A percentile compares a stretch with the other conserved stretches of the same genome.
Evolutionary conservation across 35 echinoderm and acorn worm species (phyloP).

Genomic region (Chiridota heheva): DNA sequence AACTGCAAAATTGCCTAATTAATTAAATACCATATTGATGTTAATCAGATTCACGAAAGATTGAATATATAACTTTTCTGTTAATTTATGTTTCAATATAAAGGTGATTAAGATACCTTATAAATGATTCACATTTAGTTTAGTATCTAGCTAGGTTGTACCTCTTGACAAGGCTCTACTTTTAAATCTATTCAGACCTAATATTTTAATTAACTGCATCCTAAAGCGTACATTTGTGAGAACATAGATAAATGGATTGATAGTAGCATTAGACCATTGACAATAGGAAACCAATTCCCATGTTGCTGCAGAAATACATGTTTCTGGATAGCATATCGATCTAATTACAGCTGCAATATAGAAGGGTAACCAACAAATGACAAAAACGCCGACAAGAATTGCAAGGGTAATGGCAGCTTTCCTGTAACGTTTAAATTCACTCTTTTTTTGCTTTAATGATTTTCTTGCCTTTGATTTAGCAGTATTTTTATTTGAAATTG

Average conservation of each 20-base stretch:
- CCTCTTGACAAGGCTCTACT: too few species aligned
- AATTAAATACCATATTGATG: too few species aligned
- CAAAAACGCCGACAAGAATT: conserved; percentile 21
- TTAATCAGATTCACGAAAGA: too few species aligned
- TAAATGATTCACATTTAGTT: too few species aligned
- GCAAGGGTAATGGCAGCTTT: conserved; percentile 49
- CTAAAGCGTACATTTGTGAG: conserved; percentile 41
- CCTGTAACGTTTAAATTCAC: conserved; percentile 12
- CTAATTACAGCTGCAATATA: conserved; percentile 3
- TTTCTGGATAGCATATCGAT: conserved; percentile 2
- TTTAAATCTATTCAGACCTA: not conserved
- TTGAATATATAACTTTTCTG: too few species aligned
- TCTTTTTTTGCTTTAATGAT: not conserved
- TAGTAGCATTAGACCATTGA: conserved; percentile 45
- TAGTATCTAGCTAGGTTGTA: too few species aligned
- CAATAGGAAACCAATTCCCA: conserved; percentile 44
- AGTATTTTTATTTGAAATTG: too few species aligned
- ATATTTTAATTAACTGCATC: conserved; percentile 32
- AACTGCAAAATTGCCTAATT: too few species aligned
- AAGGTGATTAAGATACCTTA: too few species aligned
- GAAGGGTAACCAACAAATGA: conserved; percentile 39
- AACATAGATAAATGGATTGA: conserved; percentile 46
- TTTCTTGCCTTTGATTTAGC: too few species aligned
- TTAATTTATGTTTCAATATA: too few species aligned
- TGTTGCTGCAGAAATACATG: not conserved